Evolutionary conservation across 2,113 vertebrate species (phyloP), one percentile per base, ranked within the genome.

Genomic region (Periophthalmus modestus): DNA sequence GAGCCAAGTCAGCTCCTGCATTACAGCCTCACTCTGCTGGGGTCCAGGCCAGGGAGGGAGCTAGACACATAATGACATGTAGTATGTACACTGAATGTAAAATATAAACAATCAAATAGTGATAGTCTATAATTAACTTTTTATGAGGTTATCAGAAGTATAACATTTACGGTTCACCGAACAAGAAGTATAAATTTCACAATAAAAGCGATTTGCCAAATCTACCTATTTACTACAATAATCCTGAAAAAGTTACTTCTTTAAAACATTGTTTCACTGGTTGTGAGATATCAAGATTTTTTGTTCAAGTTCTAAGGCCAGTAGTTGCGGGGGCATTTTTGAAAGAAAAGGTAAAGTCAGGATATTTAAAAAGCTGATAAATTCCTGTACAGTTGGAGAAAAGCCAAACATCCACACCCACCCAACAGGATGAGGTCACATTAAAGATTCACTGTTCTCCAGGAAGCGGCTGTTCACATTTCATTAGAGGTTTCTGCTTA

Each of bases 321-420:
- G 47, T 12, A 2, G 10, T 47, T 47, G 46, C 46, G 13, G 4
- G 14, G 15, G 15, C 4, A 48, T 14, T 16, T 48, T 48, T 16
- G 12, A 15, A 48, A 48, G 47, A 48, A 43, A 7, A 43, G 39
- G 39, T 43, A 43, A 43, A 43, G 39, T 43, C 39, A 43, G 39
- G 39, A 43, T 43, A 43, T 43, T 43, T 2, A 43, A 43, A 43
- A 43, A 43, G 28, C 16, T 6, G 62, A 39, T 65, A 65, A 33
- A 65, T 65, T 36, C 28, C 62, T 36, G 34, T 65, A n/a, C 34
- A 59, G 57, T 5, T 24, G 28, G 28, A 52, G 14, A 39, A 34
- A n/a, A 65, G 62, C 28, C 62, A 65, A 65, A 65, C 34, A 39
- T 65, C 34, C 62, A 65, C 62, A 36, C 62, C 62, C 18, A 39